Conservation (phyloP, 2,888 invertebrate genomes). For the Eilema depressum region DNA sequence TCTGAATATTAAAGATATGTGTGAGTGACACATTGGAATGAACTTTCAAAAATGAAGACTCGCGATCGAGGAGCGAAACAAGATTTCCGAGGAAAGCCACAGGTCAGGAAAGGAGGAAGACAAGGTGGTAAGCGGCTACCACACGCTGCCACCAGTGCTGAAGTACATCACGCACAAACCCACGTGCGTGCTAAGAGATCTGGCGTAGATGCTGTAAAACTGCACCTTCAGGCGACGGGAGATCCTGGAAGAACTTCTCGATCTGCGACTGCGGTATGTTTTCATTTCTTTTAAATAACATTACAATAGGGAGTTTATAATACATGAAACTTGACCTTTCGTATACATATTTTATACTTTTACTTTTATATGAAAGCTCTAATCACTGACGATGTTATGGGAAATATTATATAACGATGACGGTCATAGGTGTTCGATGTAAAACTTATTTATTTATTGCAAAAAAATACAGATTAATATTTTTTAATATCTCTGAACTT, state of each 20-base stretch:
- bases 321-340: no score
- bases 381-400: no score
- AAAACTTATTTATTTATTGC: no score
- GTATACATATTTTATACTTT: no score
- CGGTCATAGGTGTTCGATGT: no score
- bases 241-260: conserved; percentile 80
- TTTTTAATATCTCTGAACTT: no score
- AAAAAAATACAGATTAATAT: no score
- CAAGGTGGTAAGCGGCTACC: conserved; percentile 54
- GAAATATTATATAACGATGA: no score
- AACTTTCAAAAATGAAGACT: conserved; percentile 68
- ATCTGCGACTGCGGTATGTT: conserved; percentile 78
- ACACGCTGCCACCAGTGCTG: conserved; percentile 34
- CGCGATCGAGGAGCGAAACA: conserved; percentile 68
- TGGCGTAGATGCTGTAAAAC: conserved; percentile 80
- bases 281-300: not conserved
- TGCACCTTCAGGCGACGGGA: conserved; percentile 76
- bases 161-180: conserved; percentile 49
- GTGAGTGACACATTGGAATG: conserved; percentile 54
- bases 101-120: conserved; percentile 57
- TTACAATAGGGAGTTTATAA: not conserved
- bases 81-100: conserved; percentile 54
- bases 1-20: conserved; percentile 51
- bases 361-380: no score
- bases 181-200: conserved; percentile 72